phyloP scores from a whole-genome alignment of 2,797 vertebrate genomes.

The Crypturellus tataupa region DNA sequence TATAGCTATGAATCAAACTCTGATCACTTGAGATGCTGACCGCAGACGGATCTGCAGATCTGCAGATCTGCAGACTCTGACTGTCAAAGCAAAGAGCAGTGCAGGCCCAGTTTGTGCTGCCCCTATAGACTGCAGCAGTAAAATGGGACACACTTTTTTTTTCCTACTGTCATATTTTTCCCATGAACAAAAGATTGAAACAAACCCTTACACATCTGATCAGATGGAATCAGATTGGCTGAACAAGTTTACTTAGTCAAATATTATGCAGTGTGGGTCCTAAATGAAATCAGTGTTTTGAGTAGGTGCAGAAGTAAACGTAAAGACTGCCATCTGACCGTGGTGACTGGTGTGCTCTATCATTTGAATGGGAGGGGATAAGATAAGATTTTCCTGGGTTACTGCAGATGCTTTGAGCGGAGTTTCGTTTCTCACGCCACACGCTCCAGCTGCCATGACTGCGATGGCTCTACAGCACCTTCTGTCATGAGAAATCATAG shows the following conservation, averaged over 20 bases:
- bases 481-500: not conserved
- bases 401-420: not conserved
- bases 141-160: not conserved
- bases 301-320: not conserved
- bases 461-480: not conserved
- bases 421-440: not conserved
- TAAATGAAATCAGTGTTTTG: not conserved
- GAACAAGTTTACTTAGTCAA: not conserved
- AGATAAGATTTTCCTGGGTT: not conserved
- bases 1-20: not conserved
- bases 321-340: not conserved
- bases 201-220: not conserved
- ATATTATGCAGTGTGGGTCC: not conserved
- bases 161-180: not conserved
- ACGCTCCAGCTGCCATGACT: not conserved
- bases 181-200: not conserved
- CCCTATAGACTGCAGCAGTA: not conserved
- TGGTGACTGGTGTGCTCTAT: not conserved
- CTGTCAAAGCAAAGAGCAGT: not conserved
- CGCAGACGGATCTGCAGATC: not conserved
- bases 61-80: not conserved
- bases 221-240: not conserved
- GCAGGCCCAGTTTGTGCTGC: not conserved
- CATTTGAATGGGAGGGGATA: not conserved
- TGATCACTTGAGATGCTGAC: not conserved